Evolutionary conservation across 2,113 vertebrate species (phyloP), one percentile per base, ranked within the genome.

Genomic region (Dromaius novaehollandiae): DNA sequence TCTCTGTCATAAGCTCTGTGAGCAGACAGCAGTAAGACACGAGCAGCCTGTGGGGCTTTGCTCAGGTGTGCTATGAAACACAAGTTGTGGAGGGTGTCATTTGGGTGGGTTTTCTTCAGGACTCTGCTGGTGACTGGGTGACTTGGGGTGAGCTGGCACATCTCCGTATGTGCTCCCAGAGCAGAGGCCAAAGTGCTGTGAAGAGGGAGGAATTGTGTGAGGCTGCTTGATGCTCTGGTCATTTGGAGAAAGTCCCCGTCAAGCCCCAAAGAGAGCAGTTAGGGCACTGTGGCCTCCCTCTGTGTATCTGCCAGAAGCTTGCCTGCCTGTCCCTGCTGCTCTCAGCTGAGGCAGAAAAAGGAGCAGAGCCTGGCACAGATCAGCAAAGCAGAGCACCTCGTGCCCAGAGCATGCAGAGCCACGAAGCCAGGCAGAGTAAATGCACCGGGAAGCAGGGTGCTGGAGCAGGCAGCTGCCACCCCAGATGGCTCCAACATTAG

Each of bases 21-120:
- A 65, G 30, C 32, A 46, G 16, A 61, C 65, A 76, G 70, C 13
- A 6, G 30, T 42, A 58, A 75, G 25, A 46, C 70, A 85, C 42
- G 46, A 58, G 60, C 25, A 80, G 48, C 44, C 40, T 0, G 0
- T 14, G 13, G 25, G 36, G 19, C 28, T 80, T 64, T 77, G 55
- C 61, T 40, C 50, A 75, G 36, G 36, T 1, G 3, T 30, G 22
- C 36, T 8, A 1, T 24, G 32, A 91, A 73, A 21, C 2, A 0
- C 56, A 38, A 32, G n/a, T 8, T 28, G 56, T 42, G 5, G 26
- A 78, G 17, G n/a, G 4, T 58, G 38, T 40, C 8, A 1, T 2
- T 32, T 13, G 36, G 50, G 16, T 42, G n/a, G 42, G 3, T 53
- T 90, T 87, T 71, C 40, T 53, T 53, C 50, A 79, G 42, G 56